Conservation (phyloP, 2,888 invertebrate species). For the Acanthosepion lycidas region DNA sequence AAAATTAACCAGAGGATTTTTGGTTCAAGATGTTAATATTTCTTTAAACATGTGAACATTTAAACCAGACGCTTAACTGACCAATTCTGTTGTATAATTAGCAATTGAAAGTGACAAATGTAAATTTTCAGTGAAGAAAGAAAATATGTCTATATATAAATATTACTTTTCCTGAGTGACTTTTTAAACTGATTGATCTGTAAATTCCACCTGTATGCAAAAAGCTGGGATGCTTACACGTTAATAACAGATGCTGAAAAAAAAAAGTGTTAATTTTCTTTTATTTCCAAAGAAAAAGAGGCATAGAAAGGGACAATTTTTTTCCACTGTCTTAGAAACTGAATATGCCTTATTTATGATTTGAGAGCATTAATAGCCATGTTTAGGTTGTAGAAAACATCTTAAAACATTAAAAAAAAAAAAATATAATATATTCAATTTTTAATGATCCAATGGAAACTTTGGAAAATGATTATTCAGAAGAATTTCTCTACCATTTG, state of each 20-base stretch:
- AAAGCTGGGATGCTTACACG: too few species aligned
- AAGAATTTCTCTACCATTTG: neutral
- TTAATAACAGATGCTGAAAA: too few species aligned
- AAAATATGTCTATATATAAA: too few species aligned
- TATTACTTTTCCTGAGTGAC: too few species aligned
- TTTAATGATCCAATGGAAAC: neutral
- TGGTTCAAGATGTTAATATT: neutral
- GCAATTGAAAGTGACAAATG: neutral
- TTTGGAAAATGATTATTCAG: neutral
- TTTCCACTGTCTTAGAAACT: neutral
- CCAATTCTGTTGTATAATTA: neutral
- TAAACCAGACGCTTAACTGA: neutral
- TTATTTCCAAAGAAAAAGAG: neutral
- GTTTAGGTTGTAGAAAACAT: neutral
- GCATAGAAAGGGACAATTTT: neutral
- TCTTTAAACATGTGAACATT: neutral
- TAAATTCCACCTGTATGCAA: too few species aligned
- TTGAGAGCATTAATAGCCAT: neutral
- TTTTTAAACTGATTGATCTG: too few species aligned
- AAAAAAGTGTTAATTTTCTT: neutral
- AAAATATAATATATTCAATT: neutral
- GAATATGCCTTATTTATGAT: neutral
- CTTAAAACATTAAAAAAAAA: neutral
- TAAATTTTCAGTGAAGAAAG: neutral
- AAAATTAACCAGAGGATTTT: neutral